Evolutionary conservation across 2,888 invertebrate genomes (phyloP).

Genomic region (Pinctada fucata): DNA sequence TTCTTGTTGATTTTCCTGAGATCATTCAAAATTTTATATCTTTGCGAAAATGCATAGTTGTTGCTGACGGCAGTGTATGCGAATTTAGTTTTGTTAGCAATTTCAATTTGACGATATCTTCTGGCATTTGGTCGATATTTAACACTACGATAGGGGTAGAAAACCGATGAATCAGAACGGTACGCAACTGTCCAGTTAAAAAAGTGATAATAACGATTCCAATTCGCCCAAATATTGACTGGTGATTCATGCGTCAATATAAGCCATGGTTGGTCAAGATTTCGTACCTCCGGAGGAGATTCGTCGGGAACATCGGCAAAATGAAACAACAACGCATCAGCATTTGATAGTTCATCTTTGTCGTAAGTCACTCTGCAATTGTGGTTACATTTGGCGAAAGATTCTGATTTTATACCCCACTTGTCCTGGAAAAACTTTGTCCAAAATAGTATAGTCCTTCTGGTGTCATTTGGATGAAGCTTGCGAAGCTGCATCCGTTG

Average conservation of each 20-base stretch:
- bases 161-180: slow-evolving; percentile 57
- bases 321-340: slow-evolving; percentile 61
- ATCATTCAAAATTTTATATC: slow-evolving; percentile 44
- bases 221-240: slow-evolving; percentile 50
- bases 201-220: slow-evolving; percentile 45
- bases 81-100: slow-evolving; percentile 42
- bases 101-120: slow-evolving; percentile 29
- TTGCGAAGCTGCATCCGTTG: too few relatives aligned
- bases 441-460: neutral
- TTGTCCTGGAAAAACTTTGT: neutral
- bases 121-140: slow-evolving; percentile 31
- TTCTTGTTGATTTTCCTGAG: slow-evolving; percentile 35
- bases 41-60: slow-evolving; percentile 44
- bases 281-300: slow-evolving; percentile 48
- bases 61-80: slow-evolving; percentile 41
- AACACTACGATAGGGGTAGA: slow-evolving; percentile 49
- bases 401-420: neutral
- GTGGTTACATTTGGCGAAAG: neutral
- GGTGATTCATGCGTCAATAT: slow-evolving; percentile 61
- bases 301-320: slow-evolving; percentile 37
- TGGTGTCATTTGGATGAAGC: neutral
- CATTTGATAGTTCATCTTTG: neutral
- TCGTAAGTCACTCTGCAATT: neutral
- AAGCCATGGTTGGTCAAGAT: slow-evolving; percentile 61
- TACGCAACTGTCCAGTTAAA: slow-evolving; percentile 68